phyloP scores from a whole-genome alignment of 2,888 invertebrate genomes.

The Tyria jacobaeae region DNA sequence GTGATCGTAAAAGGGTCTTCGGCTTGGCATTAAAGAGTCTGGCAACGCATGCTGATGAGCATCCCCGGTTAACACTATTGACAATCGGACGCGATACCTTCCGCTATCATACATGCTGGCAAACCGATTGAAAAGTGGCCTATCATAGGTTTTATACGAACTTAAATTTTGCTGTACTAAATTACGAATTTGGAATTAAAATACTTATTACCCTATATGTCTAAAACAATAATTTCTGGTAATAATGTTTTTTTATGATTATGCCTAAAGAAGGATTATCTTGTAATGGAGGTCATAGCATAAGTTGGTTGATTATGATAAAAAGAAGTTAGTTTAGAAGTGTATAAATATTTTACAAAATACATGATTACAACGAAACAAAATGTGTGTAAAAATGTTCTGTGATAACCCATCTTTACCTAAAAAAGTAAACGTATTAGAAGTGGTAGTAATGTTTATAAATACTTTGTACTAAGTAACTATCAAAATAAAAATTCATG shows the following conservation, averaged over 20 bases:
- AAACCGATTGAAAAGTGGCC: slow-evolving; percentile 41
- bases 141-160: slow-evolving; percentile 32
- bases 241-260: not conserved
- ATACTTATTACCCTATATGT: not conserved
- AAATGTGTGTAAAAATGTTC: too few relatives aligned
- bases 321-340: not conserved
- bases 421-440: too few relatives aligned
- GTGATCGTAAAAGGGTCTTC: slow-evolving; percentile 61
- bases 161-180: slow-evolving; percentile 41
- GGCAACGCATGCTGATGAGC: slow-evolving; percentile 57
- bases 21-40: slow-evolving; percentile 56
- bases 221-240: not conserved
- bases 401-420: too few relatives aligned
- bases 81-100: slow-evolving; percentile 49
- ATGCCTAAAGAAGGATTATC: not conserved
- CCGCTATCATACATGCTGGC: slow-evolving; percentile 45
- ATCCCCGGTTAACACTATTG: slow-evolving; percentile 47
- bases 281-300: not conserved
- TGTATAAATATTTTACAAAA: not conserved
- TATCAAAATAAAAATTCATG: slow-evolving; percentile 51
- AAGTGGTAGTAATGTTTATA: too few relatives aligned
- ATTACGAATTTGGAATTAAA: not conserved
- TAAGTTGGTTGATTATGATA: not conserved
- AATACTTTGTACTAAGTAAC: not conserved
- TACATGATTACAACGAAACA: too few relatives aligned